Percentiles rank a stretch among this genome's conserved stretches.
Evolutionary conservation across 2,797 vertebrate genomes (phyloP).

Genomic region (Enteromius argenteus): DNA sequence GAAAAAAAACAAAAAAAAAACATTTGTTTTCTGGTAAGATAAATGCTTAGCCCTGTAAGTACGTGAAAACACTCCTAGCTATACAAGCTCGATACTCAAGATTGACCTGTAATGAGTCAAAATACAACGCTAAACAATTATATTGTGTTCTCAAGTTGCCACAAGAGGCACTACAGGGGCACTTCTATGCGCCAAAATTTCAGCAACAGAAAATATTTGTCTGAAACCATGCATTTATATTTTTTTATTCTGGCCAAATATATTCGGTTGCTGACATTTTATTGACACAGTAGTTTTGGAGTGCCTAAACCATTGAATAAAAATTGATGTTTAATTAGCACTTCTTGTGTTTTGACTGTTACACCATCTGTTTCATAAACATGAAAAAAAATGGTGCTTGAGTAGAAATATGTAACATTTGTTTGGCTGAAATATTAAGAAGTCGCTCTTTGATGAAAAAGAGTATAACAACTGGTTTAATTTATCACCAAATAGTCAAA

Average conservation of each 20-base stretch:
- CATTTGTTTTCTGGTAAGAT: constrained; percentile 3
- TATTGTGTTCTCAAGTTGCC: background rate
- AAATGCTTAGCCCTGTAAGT: background rate
- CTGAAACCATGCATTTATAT: background rate
- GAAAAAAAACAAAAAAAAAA: background rate
- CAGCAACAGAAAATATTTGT: background rate
- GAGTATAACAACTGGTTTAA: background rate
- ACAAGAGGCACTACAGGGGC: background rate
- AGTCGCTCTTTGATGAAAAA: background rate
- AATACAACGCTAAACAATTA: background rate
- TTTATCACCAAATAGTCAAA: background rate
- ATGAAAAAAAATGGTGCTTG: background rate
- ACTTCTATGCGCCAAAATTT: background rate
- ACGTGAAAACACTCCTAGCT: background rate
- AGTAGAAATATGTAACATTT: background rate
- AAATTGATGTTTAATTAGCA: background rate
- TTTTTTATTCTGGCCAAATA: background rate
- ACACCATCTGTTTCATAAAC: background rate
- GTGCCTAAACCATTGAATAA: background rate
- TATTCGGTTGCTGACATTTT: background rate
- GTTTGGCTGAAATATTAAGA: constrained; percentile 7
- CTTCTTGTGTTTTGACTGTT: background rate
- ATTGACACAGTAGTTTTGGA: background rate
- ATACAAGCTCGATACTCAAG: background rate
- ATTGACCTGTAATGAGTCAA: background rate